Base-by-base conservation (phyloP, 2,888 invertebrate genomes). In the Sinopyrophorus schimmeli region DNA sequence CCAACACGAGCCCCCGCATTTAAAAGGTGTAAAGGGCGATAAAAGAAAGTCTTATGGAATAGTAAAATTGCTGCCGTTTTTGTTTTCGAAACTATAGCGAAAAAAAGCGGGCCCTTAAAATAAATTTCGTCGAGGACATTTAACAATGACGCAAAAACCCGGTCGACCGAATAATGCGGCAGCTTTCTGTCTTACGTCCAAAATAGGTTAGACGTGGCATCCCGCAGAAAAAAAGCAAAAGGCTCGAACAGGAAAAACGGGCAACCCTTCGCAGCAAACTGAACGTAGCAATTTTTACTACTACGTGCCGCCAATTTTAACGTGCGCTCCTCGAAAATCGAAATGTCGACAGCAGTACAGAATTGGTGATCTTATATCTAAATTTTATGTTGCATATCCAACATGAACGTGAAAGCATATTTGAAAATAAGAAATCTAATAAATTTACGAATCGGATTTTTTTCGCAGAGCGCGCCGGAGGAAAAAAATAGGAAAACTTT, bases 271-370 rank as follows among this genome's bases (percentile, higher is more conserved):
- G 47, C 39, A 46, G 48, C 53, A 53, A 53, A 53, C 53, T 54
- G 55, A 57, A 58, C 57, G 56, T 54, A 53, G 62, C 61, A 61
- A 62, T 62, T 62, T 61, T 61, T 61, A 48, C 50, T 47, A 40
- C 38, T 53, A 61, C 61, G 61, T 61, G 61, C 47, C 53, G 30
- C 42, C 51, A 56, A 60, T 61, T 47, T 53, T 43, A 53, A 59
- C 23, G 40, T 28, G 18, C 10, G 34, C 46, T 31, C 18, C 40
- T 50, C 46, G 20, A 15, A 40, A 51, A 35, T 51, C 51, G 51
- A 41, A 51, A 51, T 46, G 40, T 49, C 49, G 43, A 49, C 49
- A 44, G 39, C 39, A 27, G 26, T 39, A 49, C 32, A 35, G 39
- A 43, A 49, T 26, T 20, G 32, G 42, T 28, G 41, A 41, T 35